phyloP scores from a whole-genome alignment of 2,888 invertebrate species.

The Operophtera brumata region DNA sequence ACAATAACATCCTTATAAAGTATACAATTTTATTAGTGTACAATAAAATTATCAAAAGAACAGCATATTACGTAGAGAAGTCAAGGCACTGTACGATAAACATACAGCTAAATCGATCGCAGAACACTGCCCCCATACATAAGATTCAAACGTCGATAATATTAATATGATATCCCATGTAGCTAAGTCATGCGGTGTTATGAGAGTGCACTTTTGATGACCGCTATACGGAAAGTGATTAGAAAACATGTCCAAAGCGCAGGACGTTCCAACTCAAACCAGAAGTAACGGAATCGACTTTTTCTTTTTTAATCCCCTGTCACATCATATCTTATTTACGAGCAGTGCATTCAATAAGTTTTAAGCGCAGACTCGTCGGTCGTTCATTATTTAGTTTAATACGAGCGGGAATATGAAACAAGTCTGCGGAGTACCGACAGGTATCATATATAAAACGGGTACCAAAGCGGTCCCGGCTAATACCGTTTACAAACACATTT shows the following conservation, averaged over 20 bases:
- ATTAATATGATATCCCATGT: neutral
- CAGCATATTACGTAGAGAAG: neutral
- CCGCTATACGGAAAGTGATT: constrained; percentile 6
- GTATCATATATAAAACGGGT: constrained; percentile 29
- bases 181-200: neutral
- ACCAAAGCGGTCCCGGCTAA: constrained; percentile 29
- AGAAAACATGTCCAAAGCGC: constrained; percentile 24
- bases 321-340: constrained; percentile 26
- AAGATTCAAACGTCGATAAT: neutral
- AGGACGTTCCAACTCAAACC: constrained; percentile 21
- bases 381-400: constrained; percentile 22
- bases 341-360: constrained; percentile 8
- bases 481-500: constrained; percentile 29
- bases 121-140: neutral
- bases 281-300: constrained; percentile 31
- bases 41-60: neutral
- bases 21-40: neutral
- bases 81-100: neutral
- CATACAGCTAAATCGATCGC: neutral
- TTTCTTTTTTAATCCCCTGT: constrained; percentile 29
- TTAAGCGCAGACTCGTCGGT: constrained; percentile 11
- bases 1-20: neutral
- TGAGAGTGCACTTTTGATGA: constrained; percentile 3
- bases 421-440: constrained; percentile 5
- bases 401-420: constrained; percentile 23